These are phyloP conservation scores for Cuniculus paca DNA, from an alignment of 2,797 vertebrate species.

Conservation along the genomic window DNA sequence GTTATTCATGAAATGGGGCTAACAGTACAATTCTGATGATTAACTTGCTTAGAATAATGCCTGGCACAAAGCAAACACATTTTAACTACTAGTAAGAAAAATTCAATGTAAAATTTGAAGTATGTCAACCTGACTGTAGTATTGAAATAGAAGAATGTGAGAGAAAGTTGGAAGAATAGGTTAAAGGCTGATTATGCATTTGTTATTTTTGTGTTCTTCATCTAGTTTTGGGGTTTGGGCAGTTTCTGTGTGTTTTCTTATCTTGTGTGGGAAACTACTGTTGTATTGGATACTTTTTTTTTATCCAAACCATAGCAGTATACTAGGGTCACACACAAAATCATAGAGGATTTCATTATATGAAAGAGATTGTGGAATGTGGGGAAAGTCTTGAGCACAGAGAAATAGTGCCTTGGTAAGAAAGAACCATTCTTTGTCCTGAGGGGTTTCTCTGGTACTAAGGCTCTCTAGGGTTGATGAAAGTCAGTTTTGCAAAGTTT, in stretches of 20 bases:
- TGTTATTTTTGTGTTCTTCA: background rate
- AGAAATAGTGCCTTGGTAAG: background rate
- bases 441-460: conserved; percentile 18
- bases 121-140: background rate
- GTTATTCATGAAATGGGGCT: background rate
- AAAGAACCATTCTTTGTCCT: conserved; percentile 18
- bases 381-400: background rate
- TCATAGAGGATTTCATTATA: background rate
- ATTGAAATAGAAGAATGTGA: conserved; percentile 36
- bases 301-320: background rate
- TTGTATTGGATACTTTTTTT: background rate
- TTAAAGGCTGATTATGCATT: background rate
- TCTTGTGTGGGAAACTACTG: background rate
- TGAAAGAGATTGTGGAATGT: background rate
- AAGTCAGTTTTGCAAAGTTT: conserved; percentile 34
- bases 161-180: background rate
- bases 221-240: background rate
- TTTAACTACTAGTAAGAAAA: conserved; percentile 12
- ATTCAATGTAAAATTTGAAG: conserved; percentile 21
- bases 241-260: conserved; percentile 23
- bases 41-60: conserved; percentile 19
- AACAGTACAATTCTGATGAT: conserved; percentile 17
- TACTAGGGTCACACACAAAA: background rate
- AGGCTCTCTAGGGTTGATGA: conserved; percentile 1
- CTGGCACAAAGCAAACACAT: background rate